Evolutionary conservation across 2,888 invertebrate species (phyloP).

Genomic region (Hypolimnas misippus): DNA sequence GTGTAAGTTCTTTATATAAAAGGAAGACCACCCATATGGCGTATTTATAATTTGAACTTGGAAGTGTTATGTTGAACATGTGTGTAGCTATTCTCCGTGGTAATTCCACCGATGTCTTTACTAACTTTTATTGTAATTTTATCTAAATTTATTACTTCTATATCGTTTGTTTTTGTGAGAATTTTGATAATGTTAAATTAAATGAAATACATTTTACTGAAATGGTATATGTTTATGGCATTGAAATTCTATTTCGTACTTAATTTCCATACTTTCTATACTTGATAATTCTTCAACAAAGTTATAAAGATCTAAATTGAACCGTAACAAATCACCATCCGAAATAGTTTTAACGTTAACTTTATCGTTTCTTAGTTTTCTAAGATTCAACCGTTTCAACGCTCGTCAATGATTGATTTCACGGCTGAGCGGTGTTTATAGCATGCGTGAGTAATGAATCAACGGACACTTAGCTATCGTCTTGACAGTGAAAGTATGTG

Average conservation of each 20-base stretch:
- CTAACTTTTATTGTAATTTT: not conserved
- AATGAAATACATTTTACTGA: too few species aligned
- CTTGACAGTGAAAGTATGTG: constrained; percentile 31
- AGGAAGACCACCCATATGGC: constrained; percentile 29
- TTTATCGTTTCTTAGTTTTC: not conserved
- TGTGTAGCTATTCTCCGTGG: constrained; percentile 14
- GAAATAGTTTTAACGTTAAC: constrained; percentile 17
- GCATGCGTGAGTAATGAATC: constrained; percentile 25
- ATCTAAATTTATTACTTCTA: not conserved
- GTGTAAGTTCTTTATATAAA: constrained; percentile 2
- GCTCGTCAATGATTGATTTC: constrained; percentile 29
- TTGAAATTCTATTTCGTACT: not conserved
- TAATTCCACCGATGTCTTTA: not conserved
- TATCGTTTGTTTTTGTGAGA: not conserved
- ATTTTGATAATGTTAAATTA: not conserved
- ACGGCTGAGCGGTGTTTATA: constrained; percentile 19
- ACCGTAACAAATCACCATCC: constrained; percentile 10
- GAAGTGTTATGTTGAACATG: constrained; percentile 25
- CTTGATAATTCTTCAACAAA: not conserved
- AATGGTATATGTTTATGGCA: too few species aligned
- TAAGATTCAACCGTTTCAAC: constrained; percentile 22
- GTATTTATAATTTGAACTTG: constrained; percentile 28
- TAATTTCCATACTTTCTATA: not conserved
- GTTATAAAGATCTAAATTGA: constrained; percentile 19
- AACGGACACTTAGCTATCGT: constrained; percentile 16